A percentile compares a stretch with the other conserved stretches of the same genome.
Evolutionary conservation across 2,113 vertebrate species (phyloP).

Genomic region (Corythaeola cristata): DNA sequence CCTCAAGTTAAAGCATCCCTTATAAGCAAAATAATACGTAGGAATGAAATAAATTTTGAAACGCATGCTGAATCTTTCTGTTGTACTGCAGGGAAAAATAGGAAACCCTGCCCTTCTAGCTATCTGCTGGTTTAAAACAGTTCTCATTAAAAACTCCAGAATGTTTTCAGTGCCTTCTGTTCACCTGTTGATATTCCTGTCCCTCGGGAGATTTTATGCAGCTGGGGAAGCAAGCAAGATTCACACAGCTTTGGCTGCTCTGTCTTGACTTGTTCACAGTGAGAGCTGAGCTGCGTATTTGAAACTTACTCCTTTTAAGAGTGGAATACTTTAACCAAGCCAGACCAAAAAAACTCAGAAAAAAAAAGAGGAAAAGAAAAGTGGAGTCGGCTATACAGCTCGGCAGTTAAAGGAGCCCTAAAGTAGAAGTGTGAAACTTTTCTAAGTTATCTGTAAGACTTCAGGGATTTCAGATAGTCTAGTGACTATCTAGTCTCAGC

Average conservation of each 20-base stretch:
- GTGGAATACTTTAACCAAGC: neutral
- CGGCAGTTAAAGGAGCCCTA: neutral
- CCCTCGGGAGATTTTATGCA: slow-evolving; percentile 10
- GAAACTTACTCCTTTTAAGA: slow-evolving; percentile 15
- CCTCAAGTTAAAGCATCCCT: neutral
- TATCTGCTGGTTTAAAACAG: neutral
- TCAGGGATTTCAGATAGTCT: neutral
- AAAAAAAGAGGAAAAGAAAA: neutral
- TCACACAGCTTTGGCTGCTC: neutral
- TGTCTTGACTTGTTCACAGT: slow-evolving; percentile 3
- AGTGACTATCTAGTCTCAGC: too few relatives aligned
- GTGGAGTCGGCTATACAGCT: neutral
- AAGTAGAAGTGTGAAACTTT: neutral
- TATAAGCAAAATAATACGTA: neutral
- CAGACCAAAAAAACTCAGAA: neutral
- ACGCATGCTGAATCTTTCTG: accelerated
- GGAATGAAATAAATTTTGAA: neutral
- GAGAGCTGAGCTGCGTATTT: neutral
- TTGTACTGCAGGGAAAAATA: neutral
- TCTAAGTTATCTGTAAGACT: neutral
- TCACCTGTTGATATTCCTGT: slow-evolving; percentile 16
- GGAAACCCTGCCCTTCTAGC: neutral
- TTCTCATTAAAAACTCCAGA: neutral
- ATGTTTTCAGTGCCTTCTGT: slow-evolving; percentile 7
- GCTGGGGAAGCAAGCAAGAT: neutral